Evolutionary conservation across 1,140 invertebrate genomes (phyloP).

Genomic region (Wiebesia pumilae): DNA sequence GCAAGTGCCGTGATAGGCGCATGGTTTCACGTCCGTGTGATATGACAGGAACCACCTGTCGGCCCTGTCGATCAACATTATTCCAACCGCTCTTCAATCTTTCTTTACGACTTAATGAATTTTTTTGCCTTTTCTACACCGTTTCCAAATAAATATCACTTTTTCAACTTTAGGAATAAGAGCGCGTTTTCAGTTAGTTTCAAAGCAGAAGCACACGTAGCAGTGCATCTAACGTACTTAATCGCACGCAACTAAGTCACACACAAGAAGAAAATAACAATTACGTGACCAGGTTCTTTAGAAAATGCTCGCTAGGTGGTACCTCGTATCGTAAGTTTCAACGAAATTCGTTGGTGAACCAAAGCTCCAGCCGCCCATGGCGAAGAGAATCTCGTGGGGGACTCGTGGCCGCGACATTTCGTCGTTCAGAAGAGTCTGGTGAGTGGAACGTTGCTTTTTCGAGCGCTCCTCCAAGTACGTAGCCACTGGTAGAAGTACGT

Average conservation of each 20-base stretch:
- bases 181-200: no score
- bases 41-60: slow-evolving; percentile 80
- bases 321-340: slow-evolving; percentile 84
- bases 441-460: slow-evolving; percentile 49
- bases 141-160: no score
- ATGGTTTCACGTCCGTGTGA: slow-evolving; percentile 78
- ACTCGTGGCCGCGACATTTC: slow-evolving; percentile 78
- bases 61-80: slow-evolving; percentile 69
- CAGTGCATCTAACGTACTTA: no score
- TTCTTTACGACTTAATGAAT: neutral
- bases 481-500: slow-evolving; percentile 79
- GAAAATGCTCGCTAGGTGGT: neutral
- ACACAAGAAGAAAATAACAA: no score
- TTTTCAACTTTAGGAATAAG: no score
- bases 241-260: no score
- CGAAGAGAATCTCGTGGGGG: slow-evolving; percentile 83
- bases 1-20: slow-evolving; percentile 86
- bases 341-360: slow-evolving; percentile 86
- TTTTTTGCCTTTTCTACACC: neutral
- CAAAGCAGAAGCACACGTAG: no score
- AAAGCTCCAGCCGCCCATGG: slow-evolving; percentile 85
- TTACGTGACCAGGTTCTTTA: no score
- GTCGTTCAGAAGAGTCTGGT: neutral
- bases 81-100: neutral
- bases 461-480: slow-evolving; percentile 78